Base-by-base conservation (phyloP, 2,888 invertebrate genomes). In the Andrena minutula region DNA sequence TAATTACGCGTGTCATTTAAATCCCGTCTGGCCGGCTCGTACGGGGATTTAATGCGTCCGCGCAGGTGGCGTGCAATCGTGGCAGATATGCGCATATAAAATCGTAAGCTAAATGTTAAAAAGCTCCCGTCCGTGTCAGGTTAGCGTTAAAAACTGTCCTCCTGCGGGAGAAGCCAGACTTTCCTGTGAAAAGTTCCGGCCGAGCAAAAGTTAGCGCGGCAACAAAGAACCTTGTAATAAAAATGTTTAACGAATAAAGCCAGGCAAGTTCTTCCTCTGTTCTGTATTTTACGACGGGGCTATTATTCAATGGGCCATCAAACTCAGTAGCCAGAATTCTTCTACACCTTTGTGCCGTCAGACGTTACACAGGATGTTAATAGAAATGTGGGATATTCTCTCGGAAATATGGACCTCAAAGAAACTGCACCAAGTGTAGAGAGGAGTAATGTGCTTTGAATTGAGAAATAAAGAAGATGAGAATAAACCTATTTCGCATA, bases 251-350 rank as follows among this genome's bases (percentile, higher is more conserved):
- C 73, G 76, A 83, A 77, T 66, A 53, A 76, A 66, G 26, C 49
- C 61, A n/a, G 16, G 8, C 23, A 20, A 26, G 49, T 58, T 28
- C 35, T 23, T 30, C 63, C 20, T 51, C 32, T n/a, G 8, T 1
- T 12, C 23, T 20, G 7, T 2, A 56, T 56, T 30, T 28, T 23
- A 10, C 8, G n/a, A 51, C 23, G 2, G 53, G 10, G 35, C 23
- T 56, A 71, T 82, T 83, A 83, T 77, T 77, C 82, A 58, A 77
- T 58, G 51, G 28, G 47, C 68, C 63, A 60, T 79, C 68, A 69
- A 79, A 82, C 75, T 69, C 69, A 47, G 12, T 41, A 26, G 20
- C 30, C 7, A 47, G 58, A 63, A 74, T 56, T 64, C 47, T 49
- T 66, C 49, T 41, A 35, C 49, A 4, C 32, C 56, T 3, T 28